phyloP scores from a whole-genome alignment of 2,888 invertebrate species.

The Mesochorus sp. region DNA sequence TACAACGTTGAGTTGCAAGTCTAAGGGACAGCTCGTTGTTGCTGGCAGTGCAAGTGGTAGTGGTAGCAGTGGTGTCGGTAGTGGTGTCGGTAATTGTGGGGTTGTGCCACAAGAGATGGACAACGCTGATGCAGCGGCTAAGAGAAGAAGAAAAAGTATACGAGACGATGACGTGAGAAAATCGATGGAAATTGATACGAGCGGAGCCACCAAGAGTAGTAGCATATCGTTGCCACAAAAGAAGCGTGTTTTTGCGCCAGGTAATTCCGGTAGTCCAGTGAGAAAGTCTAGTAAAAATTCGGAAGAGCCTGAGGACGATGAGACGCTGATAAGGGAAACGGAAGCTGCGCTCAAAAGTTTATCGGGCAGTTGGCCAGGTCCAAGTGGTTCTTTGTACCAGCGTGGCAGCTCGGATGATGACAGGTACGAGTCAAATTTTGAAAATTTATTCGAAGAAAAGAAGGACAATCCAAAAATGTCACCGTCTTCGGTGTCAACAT shows the following conservation, averaged over 20 bases:
- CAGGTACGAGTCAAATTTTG: conserved; percentile 88
- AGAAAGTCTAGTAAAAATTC: conserved; percentile 80
- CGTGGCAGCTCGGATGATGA: conserved; percentile 87
- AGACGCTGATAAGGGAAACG: conserved; percentile 92
- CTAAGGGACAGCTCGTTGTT: conserved; percentile 76
- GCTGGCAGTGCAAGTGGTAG: conserved; percentile 67
- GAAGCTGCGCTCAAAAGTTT: conserved; percentile 93
- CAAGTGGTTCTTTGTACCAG: conserved; percentile 86
- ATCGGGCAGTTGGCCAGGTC: conserved; percentile 93
- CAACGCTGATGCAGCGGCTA: conserved; percentile 82
- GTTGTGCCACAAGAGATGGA: conserved; percentile 82
- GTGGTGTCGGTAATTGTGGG: conserved; percentile 56
- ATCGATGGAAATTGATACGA: conserved; percentile 77
- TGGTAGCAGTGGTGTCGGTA: conserved; percentile 28
- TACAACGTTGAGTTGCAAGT: conserved; percentile 73
- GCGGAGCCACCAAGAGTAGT: conserved; percentile 68
- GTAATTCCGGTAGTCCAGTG: conserved; percentile 82
- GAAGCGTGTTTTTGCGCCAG: conserved; percentile 83
- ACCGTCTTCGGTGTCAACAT: conserved; percentile 86
- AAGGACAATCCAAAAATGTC: conserved; percentile 86
- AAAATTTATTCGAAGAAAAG: conserved; percentile 93
- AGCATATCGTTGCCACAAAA: conserved; percentile 84
- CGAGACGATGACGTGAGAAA: conserved; percentile 78
- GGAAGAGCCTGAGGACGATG: conserved; percentile 87
- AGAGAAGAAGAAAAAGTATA: conserved; percentile 83